Percentiles rank a stretch among this genome's conserved stretches.
Conservation (phyloP, 2,113 vertebrate species). For the Ochotona princeps region DNA sequence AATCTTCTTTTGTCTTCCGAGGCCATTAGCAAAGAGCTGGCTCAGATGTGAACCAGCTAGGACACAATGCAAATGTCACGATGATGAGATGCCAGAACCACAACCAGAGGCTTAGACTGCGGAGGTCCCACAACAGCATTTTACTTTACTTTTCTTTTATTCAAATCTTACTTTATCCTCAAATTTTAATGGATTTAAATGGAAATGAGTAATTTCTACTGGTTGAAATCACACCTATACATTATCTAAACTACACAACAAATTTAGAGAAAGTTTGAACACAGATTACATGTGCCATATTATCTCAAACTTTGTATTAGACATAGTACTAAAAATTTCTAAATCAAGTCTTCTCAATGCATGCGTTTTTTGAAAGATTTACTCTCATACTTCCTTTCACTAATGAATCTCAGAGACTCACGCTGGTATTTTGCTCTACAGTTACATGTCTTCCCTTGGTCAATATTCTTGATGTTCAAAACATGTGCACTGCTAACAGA, state of each 20-base stretch:
- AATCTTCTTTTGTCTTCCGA: too few species aligned
- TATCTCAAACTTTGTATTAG: conserved; percentile 63
- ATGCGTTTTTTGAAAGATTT: background rate
- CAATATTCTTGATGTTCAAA: background rate
- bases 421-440: background rate
- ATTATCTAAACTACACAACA: background rate
- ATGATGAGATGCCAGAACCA: too few species aligned
- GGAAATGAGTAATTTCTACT: background rate
- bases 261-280: background rate
- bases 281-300: background rate
- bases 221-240: background rate
- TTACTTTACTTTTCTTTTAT: background rate
- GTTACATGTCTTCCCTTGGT: background rate
- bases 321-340: conserved; percentile 66
- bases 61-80: too few species aligned
- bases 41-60: too few species aligned
- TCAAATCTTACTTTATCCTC: background rate
- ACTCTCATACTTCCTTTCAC: background rate
- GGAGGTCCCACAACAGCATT: too few species aligned
- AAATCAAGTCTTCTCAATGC: conserved; percentile 64
- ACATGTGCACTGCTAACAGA: background rate
- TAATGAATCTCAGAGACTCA: conserved; percentile 32
- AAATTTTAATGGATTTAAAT: conserved; percentile 31
- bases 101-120: too few species aligned
- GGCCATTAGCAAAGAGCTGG: too few species aligned